Base-by-base conservation (phyloP, 2,113 vertebrate genomes). In the Rhinoptilus africanus region DNA sequence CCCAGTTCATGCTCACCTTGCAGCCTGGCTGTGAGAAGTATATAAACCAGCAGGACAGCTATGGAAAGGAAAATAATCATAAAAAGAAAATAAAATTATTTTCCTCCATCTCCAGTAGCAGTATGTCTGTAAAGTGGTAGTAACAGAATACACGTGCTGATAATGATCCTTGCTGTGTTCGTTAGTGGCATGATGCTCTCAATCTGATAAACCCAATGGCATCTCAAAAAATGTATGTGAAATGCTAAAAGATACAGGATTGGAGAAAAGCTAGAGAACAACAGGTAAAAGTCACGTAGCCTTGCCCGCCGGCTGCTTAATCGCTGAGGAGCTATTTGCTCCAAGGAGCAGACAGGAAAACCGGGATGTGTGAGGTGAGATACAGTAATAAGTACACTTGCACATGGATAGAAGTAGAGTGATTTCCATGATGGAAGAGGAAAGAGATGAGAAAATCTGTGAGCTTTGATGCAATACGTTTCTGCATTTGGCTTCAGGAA, bases 401-500 rank as follows among this genome's bases (percentile, higher is more conserved):
- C 23, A 51, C 24, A 3, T 26, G 34, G 64, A n/a, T 85, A 83
- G 62, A 66, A 6, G 8, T 7, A 11, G 20, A 69, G 19, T 51
- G 24, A 67, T 86, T 83, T 85, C 47, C 14, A 3, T 74, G 68
- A 41, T 71, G 47, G 59, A 88, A 90, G 26, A 83, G 21, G 59
- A 80, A 92, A 35, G 26, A 67, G 35, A 90, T 2, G 12, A 86
- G 41, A 92, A 74, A 93, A 71, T 80, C 37, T 67, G 37, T n/a
- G 9, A n/a, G 43, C 78, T 96, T 90, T 95, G 75, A 84, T 96
- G 75, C 82, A 37, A 35, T 77, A 51, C 16, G 4, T 59, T 77
- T 88, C 68, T 84, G 72, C 80, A 35, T 88, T 86, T 96, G 79
- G 88, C 93, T 96, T 69, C 75, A 86, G 90, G 90, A 91, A 80